Conservation (phyloP, 2,113 vertebrate species). For the Xerus inauris region DNA sequence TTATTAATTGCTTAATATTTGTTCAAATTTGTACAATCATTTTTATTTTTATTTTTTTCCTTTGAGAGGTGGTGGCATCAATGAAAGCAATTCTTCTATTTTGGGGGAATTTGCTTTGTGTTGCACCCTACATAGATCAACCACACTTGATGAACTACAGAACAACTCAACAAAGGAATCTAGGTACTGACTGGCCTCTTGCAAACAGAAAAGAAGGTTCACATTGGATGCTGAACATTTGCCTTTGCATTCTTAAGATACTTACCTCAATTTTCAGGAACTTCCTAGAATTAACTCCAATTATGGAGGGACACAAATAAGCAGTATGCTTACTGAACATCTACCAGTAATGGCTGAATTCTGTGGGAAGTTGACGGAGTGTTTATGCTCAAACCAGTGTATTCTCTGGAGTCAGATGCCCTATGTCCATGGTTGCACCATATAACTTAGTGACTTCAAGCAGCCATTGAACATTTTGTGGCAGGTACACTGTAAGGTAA, state of each 20-base stretch:
- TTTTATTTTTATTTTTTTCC: background rate
- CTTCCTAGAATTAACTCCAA: conserved; percentile 15
- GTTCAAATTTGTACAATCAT: background rate
- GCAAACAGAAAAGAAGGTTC: background rate
- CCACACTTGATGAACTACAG: background rate
- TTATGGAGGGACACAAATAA: background rate
- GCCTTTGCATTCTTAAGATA: background rate
- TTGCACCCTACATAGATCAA: rapidly evolving
- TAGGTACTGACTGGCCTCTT: background rate
- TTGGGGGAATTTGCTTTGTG: background rate
- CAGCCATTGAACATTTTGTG: background rate
- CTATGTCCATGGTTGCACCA: background rate
- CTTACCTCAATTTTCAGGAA: background rate
- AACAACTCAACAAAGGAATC: background rate
- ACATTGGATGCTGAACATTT: background rate
- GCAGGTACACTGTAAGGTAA: background rate
- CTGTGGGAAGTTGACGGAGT: background rate
- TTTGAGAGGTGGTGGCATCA: background rate
- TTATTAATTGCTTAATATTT: background rate
- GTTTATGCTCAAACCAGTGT: background rate
- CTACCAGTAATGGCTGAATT: background rate
- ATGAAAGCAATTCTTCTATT: background rate
- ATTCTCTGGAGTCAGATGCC: background rate
- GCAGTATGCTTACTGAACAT: background rate
- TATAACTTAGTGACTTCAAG: background rate